Base-by-base conservation (phyloP, 2,113 vertebrate genomes). In the Syngnathus floridae region DNA sequence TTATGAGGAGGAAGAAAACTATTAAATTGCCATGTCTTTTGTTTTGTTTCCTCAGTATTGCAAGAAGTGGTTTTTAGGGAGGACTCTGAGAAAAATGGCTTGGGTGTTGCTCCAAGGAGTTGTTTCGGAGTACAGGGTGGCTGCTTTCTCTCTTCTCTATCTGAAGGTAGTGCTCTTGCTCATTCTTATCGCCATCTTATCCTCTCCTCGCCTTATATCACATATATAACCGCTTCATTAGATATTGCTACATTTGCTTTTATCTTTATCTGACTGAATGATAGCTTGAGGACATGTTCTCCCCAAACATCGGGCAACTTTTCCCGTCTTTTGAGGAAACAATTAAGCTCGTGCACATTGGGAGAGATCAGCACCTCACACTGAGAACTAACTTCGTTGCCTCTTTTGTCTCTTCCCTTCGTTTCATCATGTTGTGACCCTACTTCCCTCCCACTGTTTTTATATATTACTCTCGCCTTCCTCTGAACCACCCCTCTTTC, bases 111-210 rank as follows among this genome's bases (percentile, higher is more conserved):
- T 78, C 90, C 85, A 55, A 80, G 89, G 82, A 92, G 90, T 84
- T 91, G 91, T 89, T 92, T 92, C 83, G 91, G 90, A 75, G 90
- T 91, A 82, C 91, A 92, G 87, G 91, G 91, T 82, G 91, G 90
- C 88, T 92, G 90, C 87, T 92, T 91, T 89, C 90, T 92, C 69
- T 89, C 91, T 19, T 90, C 90, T 83, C 90, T 92, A 56, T 91
- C 88, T 83, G 91, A 91, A 91, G 91, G 91, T 92, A 90, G 79
- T 67, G 4, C 61, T 59, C 41, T 40, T 14, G 26, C 26, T 31
- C 26, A 22, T 14, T 51, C 43, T n/a, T 37, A n/a, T 43, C 41
- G 8, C 5, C 41, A 14, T 0, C n/a, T 7, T n/a, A 16, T 59
- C 36, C n/a, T 57, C 36, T 12, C 35, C 36, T 19, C 56, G 26